Base-by-base conservation (phyloP, 2,113 vertebrate genomes). In the Solea senegalensis region DNA sequence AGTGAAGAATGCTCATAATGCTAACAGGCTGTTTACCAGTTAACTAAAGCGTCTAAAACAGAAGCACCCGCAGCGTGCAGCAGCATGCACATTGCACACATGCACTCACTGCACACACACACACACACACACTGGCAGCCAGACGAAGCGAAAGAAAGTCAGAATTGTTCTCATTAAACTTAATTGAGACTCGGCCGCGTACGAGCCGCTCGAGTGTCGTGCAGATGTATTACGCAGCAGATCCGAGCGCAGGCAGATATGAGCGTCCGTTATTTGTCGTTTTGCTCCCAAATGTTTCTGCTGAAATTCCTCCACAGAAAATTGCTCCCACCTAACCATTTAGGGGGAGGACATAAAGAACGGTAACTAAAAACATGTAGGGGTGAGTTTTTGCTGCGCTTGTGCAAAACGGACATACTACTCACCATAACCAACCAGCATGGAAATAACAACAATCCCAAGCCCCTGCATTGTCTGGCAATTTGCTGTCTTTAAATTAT, bases 401-500 rank as follows among this genome's bases (percentile, higher is more conserved):
- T 55, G 46, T 80, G 62, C 54, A 82, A 86, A 87, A 86, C 70
- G 76, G 65, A 82, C 70, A 74, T 65, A 76, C 65, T 79, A 71
- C 74, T 88, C 81, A 77, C 79, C 59, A 77, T 86, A 87, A 90
- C 80, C 87, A 86, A 91, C 65, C 69, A 70, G 34, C 80, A 40
- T 54, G 79, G 84, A 88, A 87, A 90, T 83, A 81, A 91, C 82
- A 91, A 83, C 78, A 80, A 88, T 90, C 80, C 81, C 6, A 61
- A 66, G 78, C 80, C 57, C 67, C 69, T 79, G 80, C 86, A 93
- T 94, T 94, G 95, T 95, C 89, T 93, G 86, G 92, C 94, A 91
- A 95, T 97, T 95, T 96, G 94, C 94, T 95, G 91, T 81, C 65
- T 89, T 91, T 94, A 95, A 95, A 97, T 98, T 95, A 97, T 97